phyloP scores from a whole-genome alignment of 2,888 invertebrate genomes.

The Rhodophaea formosa region DNA sequence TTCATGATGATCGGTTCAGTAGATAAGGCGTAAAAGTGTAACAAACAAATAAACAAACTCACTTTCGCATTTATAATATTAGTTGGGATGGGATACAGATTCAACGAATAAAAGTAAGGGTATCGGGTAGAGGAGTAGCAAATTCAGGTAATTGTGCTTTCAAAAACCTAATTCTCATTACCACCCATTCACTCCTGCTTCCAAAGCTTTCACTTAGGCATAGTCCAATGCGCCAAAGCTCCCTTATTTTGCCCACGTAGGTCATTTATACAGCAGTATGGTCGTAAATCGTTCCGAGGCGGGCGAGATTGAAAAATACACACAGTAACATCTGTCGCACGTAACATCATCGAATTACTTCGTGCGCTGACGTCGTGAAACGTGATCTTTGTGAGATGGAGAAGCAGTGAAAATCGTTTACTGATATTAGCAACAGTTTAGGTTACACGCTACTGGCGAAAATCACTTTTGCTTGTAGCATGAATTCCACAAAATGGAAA shows the following conservation, averaged over 20 bases:
- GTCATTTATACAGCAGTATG: slow-evolving; percentile 13
- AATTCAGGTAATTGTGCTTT: neutral
- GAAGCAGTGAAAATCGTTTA: slow-evolving; percentile 32
- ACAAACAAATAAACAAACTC: no score
- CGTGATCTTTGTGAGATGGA: slow-evolving; percentile 54
- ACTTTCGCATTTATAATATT: no score
- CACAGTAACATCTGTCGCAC: slow-evolving; percentile 57
- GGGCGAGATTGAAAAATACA: slow-evolving; percentile 60
- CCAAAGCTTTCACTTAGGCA: no score
- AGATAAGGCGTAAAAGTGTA: no score
- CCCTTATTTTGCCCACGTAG: slow-evolving; percentile 25
- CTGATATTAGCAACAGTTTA: slow-evolving; percentile 28
- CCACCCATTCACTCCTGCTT: neutral
- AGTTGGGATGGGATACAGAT: no score
- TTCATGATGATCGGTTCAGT: no score
- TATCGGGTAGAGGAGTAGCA: no score
- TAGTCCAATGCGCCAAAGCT: slow-evolving; percentile 14
- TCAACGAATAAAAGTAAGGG: no score
- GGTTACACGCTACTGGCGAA: no score
- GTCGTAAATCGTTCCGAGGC: slow-evolving; percentile 13
- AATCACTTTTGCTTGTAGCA: no score
- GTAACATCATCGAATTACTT: slow-evolving; percentile 68
- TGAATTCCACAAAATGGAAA: no score
- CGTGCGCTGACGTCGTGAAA: slow-evolving; percentile 49
- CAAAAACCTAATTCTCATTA: neutral